Evolutionary conservation across 2,888 invertebrate genomes (phyloP), one percentile per base, ranked within the genome.

Genomic region (Gari tellinella): DNA sequence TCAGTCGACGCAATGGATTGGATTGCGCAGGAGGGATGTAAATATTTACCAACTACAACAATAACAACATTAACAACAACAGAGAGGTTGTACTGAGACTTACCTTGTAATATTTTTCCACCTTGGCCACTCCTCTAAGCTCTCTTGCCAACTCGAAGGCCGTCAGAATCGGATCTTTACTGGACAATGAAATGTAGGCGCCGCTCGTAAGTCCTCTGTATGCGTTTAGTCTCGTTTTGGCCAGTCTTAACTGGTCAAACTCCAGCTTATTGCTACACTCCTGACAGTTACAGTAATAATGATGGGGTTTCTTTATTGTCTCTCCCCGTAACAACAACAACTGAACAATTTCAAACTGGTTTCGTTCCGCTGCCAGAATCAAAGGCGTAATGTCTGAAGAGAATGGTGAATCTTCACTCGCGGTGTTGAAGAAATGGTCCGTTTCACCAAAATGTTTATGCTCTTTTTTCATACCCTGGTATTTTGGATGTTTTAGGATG

Each of bases 91-190:
- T 15, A 8, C 14, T 46, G 7, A 46, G 49, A 21, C 45, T 45
- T 69, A 90, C 90, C 82, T 89, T 88, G 63, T 86, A 90, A 70
- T 90, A 88, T 67, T 88, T 87, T 66, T 90, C 90, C 53, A 88
- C 86, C 19, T 80, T 81, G 7, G 89, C 83, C 26, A 90, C 86
- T 19, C 80, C 72, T 46, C 86, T 70, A 14, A 90, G 75, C 61
- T 89, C 89, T 23, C 86, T 77, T 2, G 88, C 83, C 26, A 90
- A 75, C 49, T 89, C 85, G 72, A 90, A 90, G 21, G 89, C 86
- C 10, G 89, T 89, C 51, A 89, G 72, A 31, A 90, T 85, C 0
- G 90, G 90, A 72, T 90, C 90, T 52, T 88, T 87, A 64, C 88
- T 88, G 43, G 88, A 88, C 58, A 90, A 69, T 3, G 88, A 88